Evolutionary conservation across 1,140 invertebrate genomes (phyloP).

Genomic region (Aphelenchoides besseyi): DNA sequence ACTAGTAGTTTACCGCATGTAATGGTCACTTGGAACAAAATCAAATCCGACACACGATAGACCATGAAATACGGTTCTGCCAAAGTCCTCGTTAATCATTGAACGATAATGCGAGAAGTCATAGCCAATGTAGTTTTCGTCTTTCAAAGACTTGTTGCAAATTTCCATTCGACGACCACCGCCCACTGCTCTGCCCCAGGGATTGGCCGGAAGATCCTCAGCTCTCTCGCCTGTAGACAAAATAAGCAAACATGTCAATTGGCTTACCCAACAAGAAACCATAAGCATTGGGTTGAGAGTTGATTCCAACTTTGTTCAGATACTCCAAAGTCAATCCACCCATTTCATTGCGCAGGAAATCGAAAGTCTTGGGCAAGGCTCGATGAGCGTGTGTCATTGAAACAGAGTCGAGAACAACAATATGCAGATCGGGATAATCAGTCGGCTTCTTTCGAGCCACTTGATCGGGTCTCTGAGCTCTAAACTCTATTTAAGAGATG

Average conservation of each 20-base stretch:
- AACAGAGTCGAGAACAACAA: slow-evolving; percentile 17
- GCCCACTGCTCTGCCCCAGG: neutral
- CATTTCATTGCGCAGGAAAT: neutral
- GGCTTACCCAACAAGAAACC: neutral
- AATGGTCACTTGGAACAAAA: neutral
- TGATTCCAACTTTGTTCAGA: slow-evolving; percentile 15
- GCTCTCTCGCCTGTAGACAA: neutral
- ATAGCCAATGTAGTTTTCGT: slow-evolving; percentile 26
- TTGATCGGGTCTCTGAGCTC: neutral
- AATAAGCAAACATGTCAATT: neutral
- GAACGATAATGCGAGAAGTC: slow-evolving; percentile 2
- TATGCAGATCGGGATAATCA: neutral
- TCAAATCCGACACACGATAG: slow-evolving; percentile 11
- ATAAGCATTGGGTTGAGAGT: slow-evolving; percentile 8
- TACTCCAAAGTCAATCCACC: neutral
- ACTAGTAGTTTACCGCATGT: neutral
- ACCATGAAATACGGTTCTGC: neutral
- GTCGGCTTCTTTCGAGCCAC: neutral
- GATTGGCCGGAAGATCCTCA: neutral
- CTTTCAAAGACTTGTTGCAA: slow-evolving; percentile 26
- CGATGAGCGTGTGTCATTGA: neutral
- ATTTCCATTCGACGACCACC: slow-evolving; percentile 5
- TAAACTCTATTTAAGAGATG: neutral
- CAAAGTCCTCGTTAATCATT: neutral
- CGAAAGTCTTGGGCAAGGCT: slow-evolving; percentile 9